phyloP scores from a whole-genome alignment of 2,797 vertebrate species.

The Anguilla marmorata region DNA sequence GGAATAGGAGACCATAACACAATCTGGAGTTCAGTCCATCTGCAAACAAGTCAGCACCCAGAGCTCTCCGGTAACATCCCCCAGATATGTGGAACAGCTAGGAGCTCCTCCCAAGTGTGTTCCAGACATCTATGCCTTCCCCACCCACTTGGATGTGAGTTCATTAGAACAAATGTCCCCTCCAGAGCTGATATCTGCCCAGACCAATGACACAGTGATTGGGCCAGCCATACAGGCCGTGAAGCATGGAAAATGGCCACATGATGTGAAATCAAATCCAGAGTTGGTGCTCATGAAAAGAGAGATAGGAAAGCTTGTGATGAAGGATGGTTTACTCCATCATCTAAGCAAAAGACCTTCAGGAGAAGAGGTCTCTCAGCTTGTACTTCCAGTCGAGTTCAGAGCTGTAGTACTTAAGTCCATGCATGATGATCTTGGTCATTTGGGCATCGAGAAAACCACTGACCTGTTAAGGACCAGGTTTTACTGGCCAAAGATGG shows the following conservation, averaged over 20 bases:
- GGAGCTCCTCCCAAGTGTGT: neutral
- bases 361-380: neutral
- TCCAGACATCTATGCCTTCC: neutral
- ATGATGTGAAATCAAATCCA: neutral
- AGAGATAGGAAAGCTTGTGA: neutral
- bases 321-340: neutral
- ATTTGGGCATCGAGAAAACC: neutral
- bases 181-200: neutral
- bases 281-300: neutral
- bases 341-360: neutral
- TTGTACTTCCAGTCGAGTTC: neutral
- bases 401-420: neutral
- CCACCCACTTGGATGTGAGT: neutral
- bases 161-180: neutral
- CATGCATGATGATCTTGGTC: neutral
- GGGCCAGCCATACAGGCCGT: neutral
- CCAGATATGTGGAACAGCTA: slow-evolving; percentile 1
- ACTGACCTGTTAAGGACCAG: neutral
- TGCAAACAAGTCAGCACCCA: too few relatives aligned
- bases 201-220: neutral
- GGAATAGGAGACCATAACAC: too few relatives aligned
- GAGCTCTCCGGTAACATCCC: neutral
- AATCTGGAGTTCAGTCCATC: too few relatives aligned
- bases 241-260: neutral
- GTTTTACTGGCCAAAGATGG: neutral